Evolutionary conservation across 2,888 invertebrate genomes (phyloP).

Genomic region (Patella ulyssiponensis): DNA sequence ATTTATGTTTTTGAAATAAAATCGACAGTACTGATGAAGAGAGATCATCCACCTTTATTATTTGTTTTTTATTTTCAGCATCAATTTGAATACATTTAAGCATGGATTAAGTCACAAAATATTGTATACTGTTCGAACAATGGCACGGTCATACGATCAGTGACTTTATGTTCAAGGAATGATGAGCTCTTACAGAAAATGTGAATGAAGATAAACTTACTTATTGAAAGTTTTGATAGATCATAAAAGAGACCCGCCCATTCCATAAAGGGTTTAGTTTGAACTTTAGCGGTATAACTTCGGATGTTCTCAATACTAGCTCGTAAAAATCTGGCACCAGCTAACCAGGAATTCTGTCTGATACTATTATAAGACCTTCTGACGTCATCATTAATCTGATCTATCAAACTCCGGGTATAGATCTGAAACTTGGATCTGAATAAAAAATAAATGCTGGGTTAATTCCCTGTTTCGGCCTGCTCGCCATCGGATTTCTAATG

Average conservation of each 20-base stretch:
- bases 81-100: no score
- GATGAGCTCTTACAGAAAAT: not conserved
- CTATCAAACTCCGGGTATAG: constrained; percentile 57
- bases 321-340: constrained; percentile 63
- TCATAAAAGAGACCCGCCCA: constrained; percentile 66
- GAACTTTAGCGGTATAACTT: constrained; percentile 39
- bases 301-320: constrained; percentile 51
- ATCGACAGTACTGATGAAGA: no score
- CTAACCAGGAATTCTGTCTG: constrained; percentile 62
- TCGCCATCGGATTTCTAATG: no score
- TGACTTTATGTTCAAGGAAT: no score
- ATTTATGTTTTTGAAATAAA: no score
- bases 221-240: constrained; percentile 59
- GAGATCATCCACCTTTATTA: no score
- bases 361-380: constrained; percentile 63
- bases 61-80: no score
- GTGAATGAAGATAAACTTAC: constrained; percentile 39
- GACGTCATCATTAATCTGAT: constrained; percentile 60
- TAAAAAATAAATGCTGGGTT: no score
- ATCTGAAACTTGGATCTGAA: constrained; percentile 60
- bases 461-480: no score
- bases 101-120: no score
- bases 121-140: no score
- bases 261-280: constrained; percentile 64
- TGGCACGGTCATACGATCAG: no score